Evolutionary conservation across 2,888 invertebrate species (phyloP).

Genomic region (Apodemia mormo): DNA sequence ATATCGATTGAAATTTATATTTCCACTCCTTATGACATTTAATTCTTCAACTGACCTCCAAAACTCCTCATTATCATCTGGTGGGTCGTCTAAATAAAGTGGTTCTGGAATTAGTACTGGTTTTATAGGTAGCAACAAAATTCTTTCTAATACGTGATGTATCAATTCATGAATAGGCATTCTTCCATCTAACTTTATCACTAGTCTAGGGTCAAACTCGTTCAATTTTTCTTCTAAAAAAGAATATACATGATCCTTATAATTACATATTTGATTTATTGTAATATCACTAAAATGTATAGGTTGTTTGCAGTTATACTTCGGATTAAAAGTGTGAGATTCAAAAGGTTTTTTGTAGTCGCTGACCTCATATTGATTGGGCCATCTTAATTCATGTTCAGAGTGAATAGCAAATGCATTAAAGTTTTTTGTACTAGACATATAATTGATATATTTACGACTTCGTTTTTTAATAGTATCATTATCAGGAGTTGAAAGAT

Average conservation of each 20-base stretch:
- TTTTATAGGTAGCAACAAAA: constrained; percentile 54
- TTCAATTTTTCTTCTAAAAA: constrained; percentile 76
- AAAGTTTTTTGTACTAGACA: constrained; percentile 41
- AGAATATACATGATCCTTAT: constrained; percentile 63
- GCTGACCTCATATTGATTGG: constrained; percentile 51
- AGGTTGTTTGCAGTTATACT: constrained; percentile 73
- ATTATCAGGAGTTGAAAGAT: constrained; percentile 76
- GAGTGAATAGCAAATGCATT: constrained; percentile 46
- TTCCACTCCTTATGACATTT: constrained; percentile 51
- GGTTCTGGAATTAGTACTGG: constrained; percentile 66
- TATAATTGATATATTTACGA: constrained; percentile 59
- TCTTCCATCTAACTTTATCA: constrained; percentile 83
- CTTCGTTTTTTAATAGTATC: constrained; percentile 72
- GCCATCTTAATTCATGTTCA: constrained; percentile 56
- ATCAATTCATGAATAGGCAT: constrained; percentile 71
- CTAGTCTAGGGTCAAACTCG: constrained; percentile 75
- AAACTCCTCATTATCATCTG: constrained; percentile 67
- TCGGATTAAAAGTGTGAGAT: constrained; percentile 52
- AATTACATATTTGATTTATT: constrained; percentile 74
- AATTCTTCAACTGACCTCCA: constrained; percentile 58
- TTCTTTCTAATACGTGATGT: constrained; percentile 64
- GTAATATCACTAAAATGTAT: constrained; percentile 68
- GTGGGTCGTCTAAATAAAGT: constrained; percentile 58
- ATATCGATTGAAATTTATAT: constrained; percentile 54
- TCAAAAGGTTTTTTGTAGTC: constrained; percentile 48